Evolutionary conservation across 2,113 vertebrate species (phyloP).

Genomic region (Ellobius talpinus): DNA sequence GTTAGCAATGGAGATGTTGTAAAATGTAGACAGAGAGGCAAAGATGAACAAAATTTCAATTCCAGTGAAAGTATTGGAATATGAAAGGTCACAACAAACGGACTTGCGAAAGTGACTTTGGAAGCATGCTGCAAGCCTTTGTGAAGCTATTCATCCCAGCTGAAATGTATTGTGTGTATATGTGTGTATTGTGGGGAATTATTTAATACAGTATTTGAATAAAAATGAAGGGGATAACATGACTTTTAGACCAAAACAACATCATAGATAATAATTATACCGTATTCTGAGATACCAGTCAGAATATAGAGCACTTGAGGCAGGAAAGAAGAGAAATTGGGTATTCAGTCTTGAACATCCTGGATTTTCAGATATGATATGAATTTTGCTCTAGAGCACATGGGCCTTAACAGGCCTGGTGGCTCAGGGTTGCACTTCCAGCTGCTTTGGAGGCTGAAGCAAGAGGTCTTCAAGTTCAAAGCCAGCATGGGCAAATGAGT

Average conservation of each 20-base stretch:
- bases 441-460: background rate
- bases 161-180: background rate
- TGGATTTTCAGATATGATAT: background rate
- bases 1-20: background rate
- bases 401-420: background rate
- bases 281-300: background rate
- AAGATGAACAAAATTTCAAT: background rate
- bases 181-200: background rate
- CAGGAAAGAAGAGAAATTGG: background rate
- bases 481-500: background rate
- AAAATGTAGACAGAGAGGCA: background rate
- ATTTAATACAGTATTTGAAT: background rate
- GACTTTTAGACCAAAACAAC: background rate
- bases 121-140: background rate
- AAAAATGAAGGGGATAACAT: background rate
- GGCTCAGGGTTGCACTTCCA: background rate
- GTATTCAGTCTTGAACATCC: background rate
- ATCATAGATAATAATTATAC: background rate
- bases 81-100: background rate
- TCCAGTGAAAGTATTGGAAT: background rate
- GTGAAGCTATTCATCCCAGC: background rate
- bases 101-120: background rate
- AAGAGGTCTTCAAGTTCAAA: background rate
- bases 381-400: background rate
- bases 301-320: background rate